Percentiles rank a stretch among this genome's conserved stretches.
Conservation (phyloP, 2,888 invertebrate species). For the Anthrax anthrax region DNA sequence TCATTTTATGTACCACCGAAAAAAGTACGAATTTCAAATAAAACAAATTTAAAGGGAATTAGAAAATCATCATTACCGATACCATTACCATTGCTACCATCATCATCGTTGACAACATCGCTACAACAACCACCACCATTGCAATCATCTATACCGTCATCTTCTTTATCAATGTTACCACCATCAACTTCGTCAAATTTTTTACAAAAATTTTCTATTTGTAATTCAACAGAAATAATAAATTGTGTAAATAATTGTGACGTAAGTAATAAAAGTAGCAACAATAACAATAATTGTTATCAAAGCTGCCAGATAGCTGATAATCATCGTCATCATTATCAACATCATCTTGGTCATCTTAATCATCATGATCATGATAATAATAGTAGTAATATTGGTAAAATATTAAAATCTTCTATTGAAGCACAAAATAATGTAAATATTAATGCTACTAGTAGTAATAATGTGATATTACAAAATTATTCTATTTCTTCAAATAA, state of each 20-base stretch:
- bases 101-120: not conserved
- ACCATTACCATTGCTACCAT: not conserved
- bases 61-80: not conserved
- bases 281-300: not conserved
- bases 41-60: not conserved
- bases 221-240: not conserved
- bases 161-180: not conserved
- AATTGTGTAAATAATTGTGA: not conserved
- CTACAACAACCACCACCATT: not conserved
- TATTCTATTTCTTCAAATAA: too few species aligned
- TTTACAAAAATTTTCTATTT: not conserved
- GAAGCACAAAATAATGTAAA: not conserved
- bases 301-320: not conserved
- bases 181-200: not conserved
- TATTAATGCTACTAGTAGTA: not conserved
- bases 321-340: not conserved
- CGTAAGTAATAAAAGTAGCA: not conserved
- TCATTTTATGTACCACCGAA: conserved; percentile 8
- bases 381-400: not conserved
- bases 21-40: conserved; percentile 7
- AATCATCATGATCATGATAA: too few species aligned
- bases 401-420: too few species aligned
- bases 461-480: too few species aligned
- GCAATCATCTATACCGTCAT: not conserved
- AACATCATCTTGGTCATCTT: too few species aligned